A percentile compares a stretch with the other conserved stretches of the same genome.
phyloP scores from a whole-genome alignment of 2,888 invertebrate species.

The Andrena flavipes region DNA sequence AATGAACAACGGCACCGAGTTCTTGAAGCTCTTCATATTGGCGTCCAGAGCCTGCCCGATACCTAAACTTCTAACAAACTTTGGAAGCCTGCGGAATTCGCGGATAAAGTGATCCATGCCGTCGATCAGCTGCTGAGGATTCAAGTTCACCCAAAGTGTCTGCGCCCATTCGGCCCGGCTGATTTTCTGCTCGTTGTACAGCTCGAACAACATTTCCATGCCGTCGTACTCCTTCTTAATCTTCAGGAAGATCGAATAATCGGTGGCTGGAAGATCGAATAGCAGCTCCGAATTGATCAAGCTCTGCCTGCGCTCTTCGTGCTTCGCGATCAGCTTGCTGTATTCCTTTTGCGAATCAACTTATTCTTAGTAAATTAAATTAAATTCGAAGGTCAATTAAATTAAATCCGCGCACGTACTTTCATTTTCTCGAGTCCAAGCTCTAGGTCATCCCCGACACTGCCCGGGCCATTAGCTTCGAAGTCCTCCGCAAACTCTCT shows the following conservation, averaged over 20 bases:
- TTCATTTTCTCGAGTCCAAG: constrained; percentile 90
- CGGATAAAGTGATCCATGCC: constrained; percentile 94
- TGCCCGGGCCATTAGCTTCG: constrained; percentile 91
- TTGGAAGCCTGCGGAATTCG: constrained; percentile 91
- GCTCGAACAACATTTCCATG: constrained; percentile 90
- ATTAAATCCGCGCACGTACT: constrained; percentile 78
- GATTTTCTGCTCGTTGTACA: constrained; percentile 92
- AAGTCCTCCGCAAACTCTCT: constrained; percentile 90
- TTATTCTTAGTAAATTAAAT: not conserved
- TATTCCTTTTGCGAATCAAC: constrained; percentile 87
- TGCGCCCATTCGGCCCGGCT: constrained; percentile 93
- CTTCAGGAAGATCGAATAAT: constrained; percentile 91
- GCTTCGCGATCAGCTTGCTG: constrained; percentile 87
- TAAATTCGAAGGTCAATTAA: not conserved
- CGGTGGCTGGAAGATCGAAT: constrained; percentile 94
- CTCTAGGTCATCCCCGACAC: constrained; percentile 92
- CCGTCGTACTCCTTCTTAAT: constrained; percentile 88
- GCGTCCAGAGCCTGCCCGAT: constrained; percentile 90
- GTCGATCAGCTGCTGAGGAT: constrained; percentile 92
- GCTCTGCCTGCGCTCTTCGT: constrained; percentile 89
- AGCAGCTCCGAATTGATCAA: constrained; percentile 92
- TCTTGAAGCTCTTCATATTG: constrained; percentile 95
- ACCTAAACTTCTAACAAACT: constrained; percentile 86
- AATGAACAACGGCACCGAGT: constrained; percentile 94
- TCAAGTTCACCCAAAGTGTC: constrained; percentile 94